Percentiles rank a stretch among this genome's conserved stretches.
Conservation (phyloP, 2,797 vertebrate genomes). For the Sitta carolinensis region DNA sequence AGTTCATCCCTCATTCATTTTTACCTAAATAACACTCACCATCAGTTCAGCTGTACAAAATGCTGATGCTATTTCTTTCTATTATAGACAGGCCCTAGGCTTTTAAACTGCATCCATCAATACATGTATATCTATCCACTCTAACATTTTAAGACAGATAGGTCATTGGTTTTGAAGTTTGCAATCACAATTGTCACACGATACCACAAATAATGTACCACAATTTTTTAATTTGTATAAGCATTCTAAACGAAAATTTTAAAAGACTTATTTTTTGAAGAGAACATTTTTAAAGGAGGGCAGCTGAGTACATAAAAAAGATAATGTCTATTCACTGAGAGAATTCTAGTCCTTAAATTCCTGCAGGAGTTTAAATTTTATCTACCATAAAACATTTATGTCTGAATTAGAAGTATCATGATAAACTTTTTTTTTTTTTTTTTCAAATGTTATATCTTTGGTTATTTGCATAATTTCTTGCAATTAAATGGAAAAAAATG, state of each 20-base stretch:
- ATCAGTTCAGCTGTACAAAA: not conserved
- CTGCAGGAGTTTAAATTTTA: not conserved
- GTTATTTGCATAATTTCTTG: slow-evolving; percentile 34
- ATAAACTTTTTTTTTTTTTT: slow-evolving; percentile 2
- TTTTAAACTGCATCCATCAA: not conserved
- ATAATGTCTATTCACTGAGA: not conserved
- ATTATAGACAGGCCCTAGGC: not conserved
- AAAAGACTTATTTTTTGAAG: not conserved
- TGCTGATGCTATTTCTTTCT: not conserved
- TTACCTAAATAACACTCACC: not conserved
- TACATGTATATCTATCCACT: not conserved
- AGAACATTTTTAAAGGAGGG: not conserved
- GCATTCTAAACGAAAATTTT: not conserved
- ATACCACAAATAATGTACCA: not conserved
- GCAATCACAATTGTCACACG: not conserved
- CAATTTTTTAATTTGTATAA: not conserved
- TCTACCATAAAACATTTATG: not conserved
- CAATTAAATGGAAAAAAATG: not conserved
- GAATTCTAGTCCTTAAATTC: not conserved
- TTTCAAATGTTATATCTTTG: not conserved
- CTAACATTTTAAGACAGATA: slow-evolving; percentile 17
- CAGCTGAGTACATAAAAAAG: not conserved
- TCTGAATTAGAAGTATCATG: not conserved
- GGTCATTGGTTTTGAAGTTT: not conserved
- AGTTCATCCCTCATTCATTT: not conserved